A percentile compares a stretch with the other conserved stretches of the same genome.
Conservation (phyloP, 2,888 invertebrate species). For the Rhagonycha fulva region DNA sequence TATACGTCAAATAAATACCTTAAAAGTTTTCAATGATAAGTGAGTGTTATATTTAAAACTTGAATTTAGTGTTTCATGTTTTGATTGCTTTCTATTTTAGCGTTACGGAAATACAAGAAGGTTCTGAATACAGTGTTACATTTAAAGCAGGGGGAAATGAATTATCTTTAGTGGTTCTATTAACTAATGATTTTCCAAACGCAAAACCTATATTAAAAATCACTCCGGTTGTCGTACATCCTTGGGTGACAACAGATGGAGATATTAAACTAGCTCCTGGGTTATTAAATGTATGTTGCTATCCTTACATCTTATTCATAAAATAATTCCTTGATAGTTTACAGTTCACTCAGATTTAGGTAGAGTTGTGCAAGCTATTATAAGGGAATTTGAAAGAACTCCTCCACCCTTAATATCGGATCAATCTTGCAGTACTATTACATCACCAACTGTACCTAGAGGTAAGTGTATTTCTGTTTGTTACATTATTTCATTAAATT, state of each 20-base stretch:
- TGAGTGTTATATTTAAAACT: constrained; percentile 50
- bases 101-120: constrained; percentile 72
- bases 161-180: constrained; percentile 68
- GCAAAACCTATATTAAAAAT: constrained; percentile 74
- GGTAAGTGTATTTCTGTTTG: background rate
- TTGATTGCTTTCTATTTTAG: constrained; percentile 49
- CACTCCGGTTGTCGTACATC: constrained; percentile 69
- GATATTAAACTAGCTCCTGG: constrained; percentile 77
- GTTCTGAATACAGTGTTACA: constrained; percentile 73
- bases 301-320: background rate
- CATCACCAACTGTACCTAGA: constrained; percentile 22
- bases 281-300: constrained; percentile 65
- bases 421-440: constrained; percentile 34
- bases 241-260: constrained; percentile 72
- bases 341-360: constrained; percentile 80
- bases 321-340: constrained; percentile 56
- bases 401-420: constrained; percentile 56
- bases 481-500: background rate
- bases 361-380: constrained; percentile 79
- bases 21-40: constrained; percentile 84
- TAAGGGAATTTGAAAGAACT: constrained; percentile 74
- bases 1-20: constrained; percentile 78
- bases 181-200: constrained; percentile 74
- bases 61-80: constrained; percentile 6
- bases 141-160: constrained; percentile 68